Conservation (phyloP, 2,113 vertebrate species). For the Sus scrofa region DNA sequence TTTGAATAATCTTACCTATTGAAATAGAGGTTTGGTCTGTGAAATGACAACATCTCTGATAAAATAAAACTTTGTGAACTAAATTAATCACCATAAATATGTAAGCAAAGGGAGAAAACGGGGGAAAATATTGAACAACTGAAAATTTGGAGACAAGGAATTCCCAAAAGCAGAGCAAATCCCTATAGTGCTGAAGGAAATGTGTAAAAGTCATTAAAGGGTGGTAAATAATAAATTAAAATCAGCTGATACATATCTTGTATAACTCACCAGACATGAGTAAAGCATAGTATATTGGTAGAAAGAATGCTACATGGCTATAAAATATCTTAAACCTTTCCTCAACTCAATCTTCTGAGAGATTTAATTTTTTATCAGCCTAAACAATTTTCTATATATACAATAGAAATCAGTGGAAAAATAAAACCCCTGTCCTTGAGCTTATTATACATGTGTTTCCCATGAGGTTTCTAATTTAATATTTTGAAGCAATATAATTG, state of each 20-base stretch:
- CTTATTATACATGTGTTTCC: background rate
- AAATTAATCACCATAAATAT: background rate
- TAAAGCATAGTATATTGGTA: background rate
- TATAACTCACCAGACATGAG: background rate
- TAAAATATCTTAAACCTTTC: background rate
- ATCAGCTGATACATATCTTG: background rate
- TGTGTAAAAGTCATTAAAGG: background rate
- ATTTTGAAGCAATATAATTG: background rate
- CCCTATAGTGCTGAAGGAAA: background rate
- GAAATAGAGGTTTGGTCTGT: background rate
- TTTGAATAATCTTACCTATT: background rate
- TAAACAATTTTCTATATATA: background rate
- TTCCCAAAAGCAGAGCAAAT: background rate
- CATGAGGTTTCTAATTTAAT: background rate
- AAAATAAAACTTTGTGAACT: background rate
- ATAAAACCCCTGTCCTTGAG: background rate
- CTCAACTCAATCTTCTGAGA: background rate
- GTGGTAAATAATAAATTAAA: background rate
- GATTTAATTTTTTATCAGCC: background rate
- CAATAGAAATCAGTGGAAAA: background rate
- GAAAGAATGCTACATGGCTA: background rate
- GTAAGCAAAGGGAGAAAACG: slow-evolving; percentile 2
- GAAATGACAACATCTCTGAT: slow-evolving; percentile 5
- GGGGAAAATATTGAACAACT: background rate
- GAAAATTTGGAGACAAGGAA: background rate